phyloP scores from a whole-genome alignment of 2,797 vertebrate species.

The Ctenopoma kingsleyae region DNA sequence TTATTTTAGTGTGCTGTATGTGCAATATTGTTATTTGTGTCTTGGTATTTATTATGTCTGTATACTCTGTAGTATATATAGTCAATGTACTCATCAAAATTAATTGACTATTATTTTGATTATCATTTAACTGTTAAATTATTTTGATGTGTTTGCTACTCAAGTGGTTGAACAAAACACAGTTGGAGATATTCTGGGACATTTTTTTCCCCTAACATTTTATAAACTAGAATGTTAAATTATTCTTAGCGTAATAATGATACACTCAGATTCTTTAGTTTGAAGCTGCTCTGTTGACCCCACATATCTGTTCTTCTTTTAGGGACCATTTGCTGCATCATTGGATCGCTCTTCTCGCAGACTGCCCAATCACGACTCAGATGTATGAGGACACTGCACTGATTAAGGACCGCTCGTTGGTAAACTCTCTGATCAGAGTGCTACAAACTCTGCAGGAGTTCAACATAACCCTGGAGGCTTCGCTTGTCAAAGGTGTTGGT shows the following conservation, averaged over 20 bases:
- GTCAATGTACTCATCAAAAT: too few species aligned
- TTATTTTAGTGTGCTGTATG: too few species aligned
- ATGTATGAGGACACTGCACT: constrained; percentile 98
- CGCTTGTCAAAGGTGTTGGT: constrained; percentile 95
- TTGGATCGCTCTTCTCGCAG: constrained; percentile 97
- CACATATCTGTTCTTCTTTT: constrained; percentile 8
- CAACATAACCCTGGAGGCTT: constrained; percentile 98
- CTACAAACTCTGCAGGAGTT: constrained; percentile 99
- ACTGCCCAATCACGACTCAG: constrained; percentile 96
- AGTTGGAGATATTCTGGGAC: too few species aligned
- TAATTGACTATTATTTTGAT: too few species aligned
- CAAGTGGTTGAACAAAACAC: too few species aligned
- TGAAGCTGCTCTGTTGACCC: constrained; percentile 4
- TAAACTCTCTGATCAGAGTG: constrained; percentile 97
- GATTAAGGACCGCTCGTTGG: constrained; percentile 96
- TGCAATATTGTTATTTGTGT: neutral
- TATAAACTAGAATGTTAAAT: too few species aligned
- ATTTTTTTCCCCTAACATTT: too few species aligned
- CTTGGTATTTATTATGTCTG: too few species aligned
- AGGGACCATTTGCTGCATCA: constrained; percentile 98
- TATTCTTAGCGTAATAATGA: neutral
- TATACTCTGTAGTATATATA: too few species aligned
- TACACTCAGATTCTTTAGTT: neutral
- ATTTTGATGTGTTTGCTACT: too few species aligned
- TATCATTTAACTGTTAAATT: too few species aligned